These are phyloP conservation scores for Agelastica alni DNA, from an alignment of 2,888 invertebrate genomes.

Conservation along the genomic window DNA sequence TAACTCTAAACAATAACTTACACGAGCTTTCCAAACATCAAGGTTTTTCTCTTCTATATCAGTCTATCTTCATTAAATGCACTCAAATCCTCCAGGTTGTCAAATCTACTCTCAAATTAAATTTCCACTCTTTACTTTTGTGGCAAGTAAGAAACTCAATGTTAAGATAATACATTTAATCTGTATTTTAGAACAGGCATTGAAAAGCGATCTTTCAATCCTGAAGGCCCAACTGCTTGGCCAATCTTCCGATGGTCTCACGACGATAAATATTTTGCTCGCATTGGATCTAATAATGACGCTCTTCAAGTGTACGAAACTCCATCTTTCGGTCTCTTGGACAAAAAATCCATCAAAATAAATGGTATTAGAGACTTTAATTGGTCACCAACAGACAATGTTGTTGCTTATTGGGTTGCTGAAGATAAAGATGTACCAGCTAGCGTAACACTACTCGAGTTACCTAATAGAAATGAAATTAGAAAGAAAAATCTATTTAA, in stretches of 20 bases:
- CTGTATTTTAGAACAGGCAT: slow-evolving; percentile 70
- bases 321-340: slow-evolving; percentile 90
- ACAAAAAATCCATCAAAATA: slow-evolving; percentile 93
- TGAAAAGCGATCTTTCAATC: slow-evolving; percentile 88
- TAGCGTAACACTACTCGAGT: slow-evolving; percentile 87
- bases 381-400: slow-evolving; percentile 97
- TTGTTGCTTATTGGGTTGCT: slow-evolving; percentile 97
- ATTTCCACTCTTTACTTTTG: no score
- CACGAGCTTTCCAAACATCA: no score
- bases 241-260: slow-evolving; percentile 97
- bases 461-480: slow-evolving; percentile 87
- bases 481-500: slow-evolving; percentile 96
- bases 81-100: no score
- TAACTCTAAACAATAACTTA: no score
- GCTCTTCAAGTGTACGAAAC: slow-evolving; percentile 94
- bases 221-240: slow-evolving; percentile 80
- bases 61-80: no score
- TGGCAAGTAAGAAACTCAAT: background rate
- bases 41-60: no score
- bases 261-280: slow-evolving; percentile 93
- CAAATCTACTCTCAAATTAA: no score
- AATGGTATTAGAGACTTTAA: slow-evolving; percentile 90
- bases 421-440: slow-evolving; percentile 97
- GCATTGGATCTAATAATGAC: slow-evolving; percentile 68
- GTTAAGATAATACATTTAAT: background rate